A percentile compares a stretch with the other conserved stretches of the same genome.
Conservation (phyloP, 2,888 invertebrate species). For the Amitus sp. region DNA sequence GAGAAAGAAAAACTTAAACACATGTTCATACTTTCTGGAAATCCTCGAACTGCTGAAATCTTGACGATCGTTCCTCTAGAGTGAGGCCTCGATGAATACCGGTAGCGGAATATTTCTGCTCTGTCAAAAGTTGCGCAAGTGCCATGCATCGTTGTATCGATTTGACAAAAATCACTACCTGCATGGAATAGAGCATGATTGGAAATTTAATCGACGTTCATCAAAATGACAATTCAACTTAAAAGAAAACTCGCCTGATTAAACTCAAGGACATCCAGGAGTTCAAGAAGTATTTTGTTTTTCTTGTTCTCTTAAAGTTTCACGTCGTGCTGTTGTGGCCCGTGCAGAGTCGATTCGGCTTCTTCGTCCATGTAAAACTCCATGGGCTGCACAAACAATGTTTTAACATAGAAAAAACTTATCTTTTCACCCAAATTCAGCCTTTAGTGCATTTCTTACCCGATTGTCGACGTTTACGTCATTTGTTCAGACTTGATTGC, state of each 20-base stretch:
- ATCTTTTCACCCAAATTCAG: too few species aligned
- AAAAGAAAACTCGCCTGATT: slow-evolving; percentile 92
- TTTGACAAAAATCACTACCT: slow-evolving; percentile 99
- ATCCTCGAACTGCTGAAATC: slow-evolving; percentile 99
- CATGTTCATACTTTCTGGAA: slow-evolving; percentile 83
- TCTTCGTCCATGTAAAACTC: slow-evolving; percentile 99
- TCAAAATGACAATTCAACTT: too few species aligned
- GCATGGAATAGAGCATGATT: too few species aligned
- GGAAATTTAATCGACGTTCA: too few species aligned
- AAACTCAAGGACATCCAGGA: slow-evolving; percentile 97
- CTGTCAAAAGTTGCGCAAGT: slow-evolving; percentile 90
- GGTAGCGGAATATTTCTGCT: slow-evolving; percentile 99
- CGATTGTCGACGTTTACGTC: not conserved
- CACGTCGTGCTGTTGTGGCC: slow-evolving; percentile 98
- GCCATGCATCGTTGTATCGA: slow-evolving; percentile 99
- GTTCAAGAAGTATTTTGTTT: slow-evolving; percentile 98
- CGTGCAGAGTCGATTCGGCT: slow-evolving; percentile 98
- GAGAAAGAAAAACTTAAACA: not conserved
- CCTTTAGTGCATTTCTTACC: not conserved
- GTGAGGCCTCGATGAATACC: slow-evolving; percentile 99
- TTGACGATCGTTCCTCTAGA: slow-evolving; percentile 93
- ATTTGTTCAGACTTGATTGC: not conserved
- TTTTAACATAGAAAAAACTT: slow-evolving; percentile 50
- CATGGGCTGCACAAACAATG: slow-evolving; percentile 84
- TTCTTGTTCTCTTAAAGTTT: slow-evolving; percentile 99